Percentiles rank a stretch among this genome's conserved stretches.
Evolutionary conservation across 64 coral and sea anemone species (phyloP).

Genomic region (Dendrophyllia cribrosa): DNA sequence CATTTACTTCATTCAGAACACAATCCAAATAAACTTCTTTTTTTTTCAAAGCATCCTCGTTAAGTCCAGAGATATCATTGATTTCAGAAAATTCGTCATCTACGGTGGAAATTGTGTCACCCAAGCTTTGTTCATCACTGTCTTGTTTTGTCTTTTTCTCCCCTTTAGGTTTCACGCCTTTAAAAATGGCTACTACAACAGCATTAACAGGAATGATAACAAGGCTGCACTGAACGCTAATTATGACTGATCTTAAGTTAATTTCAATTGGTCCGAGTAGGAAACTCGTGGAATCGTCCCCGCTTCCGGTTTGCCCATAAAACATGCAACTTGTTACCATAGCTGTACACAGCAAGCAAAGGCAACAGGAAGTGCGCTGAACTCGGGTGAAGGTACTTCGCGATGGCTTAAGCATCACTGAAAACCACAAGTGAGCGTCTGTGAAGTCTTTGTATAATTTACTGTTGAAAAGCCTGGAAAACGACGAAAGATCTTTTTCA

Average conservation of each 20-base stretch:
- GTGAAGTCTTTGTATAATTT: conserved; percentile 68
- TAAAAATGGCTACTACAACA: conserved; percentile 62
- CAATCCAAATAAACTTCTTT: background rate
- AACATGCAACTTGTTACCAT: conserved; percentile 86
- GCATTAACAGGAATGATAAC: conserved; percentile 75
- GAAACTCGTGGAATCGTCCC: conserved; percentile 29
- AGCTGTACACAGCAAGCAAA: conserved; percentile 31
- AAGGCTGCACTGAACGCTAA: conserved; percentile 57
- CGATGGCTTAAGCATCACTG: conserved; percentile 22
- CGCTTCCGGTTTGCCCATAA: conserved; percentile 55
- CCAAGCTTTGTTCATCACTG: background rate
- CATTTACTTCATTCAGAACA: background rate
- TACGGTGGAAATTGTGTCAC: background rate
- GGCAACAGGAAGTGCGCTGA: conserved; percentile 38
- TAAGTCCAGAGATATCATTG: no score
- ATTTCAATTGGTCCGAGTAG: conserved; percentile 59
- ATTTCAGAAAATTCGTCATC: background rate
- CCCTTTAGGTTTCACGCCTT: conserved; percentile 47
- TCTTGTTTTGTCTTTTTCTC: background rate
- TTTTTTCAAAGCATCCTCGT: background rate
- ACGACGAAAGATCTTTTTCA: conserved; percentile 52
- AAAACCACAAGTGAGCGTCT: conserved; percentile 70
- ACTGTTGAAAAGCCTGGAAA: conserved; percentile 60
- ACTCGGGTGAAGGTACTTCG: conserved; percentile 5
- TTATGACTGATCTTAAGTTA: conserved; percentile 60